Evolutionary conservation across 2,888 invertebrate genomes (phyloP).

Genomic region (Seira ritae): DNA sequence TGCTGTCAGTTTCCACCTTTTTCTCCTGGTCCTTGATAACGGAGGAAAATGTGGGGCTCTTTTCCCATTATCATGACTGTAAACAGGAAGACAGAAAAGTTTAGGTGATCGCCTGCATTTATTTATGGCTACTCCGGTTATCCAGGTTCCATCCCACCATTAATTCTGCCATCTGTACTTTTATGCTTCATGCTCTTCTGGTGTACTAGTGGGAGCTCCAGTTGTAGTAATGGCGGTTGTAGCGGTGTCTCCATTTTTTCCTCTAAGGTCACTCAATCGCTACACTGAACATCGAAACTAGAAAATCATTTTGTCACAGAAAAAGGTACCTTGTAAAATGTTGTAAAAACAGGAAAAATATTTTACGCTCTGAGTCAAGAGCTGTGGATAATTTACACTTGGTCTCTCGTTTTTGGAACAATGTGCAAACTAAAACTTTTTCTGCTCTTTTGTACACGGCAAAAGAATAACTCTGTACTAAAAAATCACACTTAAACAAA

Average conservation of each 20-base stretch:
- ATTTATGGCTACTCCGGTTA: background rate
- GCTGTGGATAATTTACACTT: background rate
- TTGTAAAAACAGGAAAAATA: slow-evolving; percentile 3
- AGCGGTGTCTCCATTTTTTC: background rate
- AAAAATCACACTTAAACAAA: too few relatives aligned
- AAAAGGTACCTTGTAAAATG: background rate
- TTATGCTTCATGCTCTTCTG: background rate
- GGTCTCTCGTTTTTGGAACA: background rate
- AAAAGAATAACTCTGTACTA: too few relatives aligned
- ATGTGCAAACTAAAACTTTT: too few relatives aligned
- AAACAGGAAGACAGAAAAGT: background rate
- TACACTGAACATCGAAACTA: background rate
- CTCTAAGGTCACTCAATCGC: background rate
- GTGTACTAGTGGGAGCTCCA: background rate
- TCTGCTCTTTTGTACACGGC: too few relatives aligned
- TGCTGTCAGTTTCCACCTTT: slow-evolving; percentile 31
- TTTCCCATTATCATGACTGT: background rate
- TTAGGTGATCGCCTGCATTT: background rate
- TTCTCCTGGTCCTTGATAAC: slow-evolving; percentile 13
- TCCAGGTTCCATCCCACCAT: slow-evolving; percentile 12
- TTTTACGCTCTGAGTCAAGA: background rate
- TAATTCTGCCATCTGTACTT: background rate
- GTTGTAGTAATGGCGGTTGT: background rate
- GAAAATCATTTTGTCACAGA: slow-evolving; percentile 4
- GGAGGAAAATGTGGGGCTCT: background rate